A percentile compares a stretch with the other conserved stretches of the same genome.
Conservation (phyloP, 2,888 invertebrate species). For the Rhaphigaster nebulosa region DNA sequence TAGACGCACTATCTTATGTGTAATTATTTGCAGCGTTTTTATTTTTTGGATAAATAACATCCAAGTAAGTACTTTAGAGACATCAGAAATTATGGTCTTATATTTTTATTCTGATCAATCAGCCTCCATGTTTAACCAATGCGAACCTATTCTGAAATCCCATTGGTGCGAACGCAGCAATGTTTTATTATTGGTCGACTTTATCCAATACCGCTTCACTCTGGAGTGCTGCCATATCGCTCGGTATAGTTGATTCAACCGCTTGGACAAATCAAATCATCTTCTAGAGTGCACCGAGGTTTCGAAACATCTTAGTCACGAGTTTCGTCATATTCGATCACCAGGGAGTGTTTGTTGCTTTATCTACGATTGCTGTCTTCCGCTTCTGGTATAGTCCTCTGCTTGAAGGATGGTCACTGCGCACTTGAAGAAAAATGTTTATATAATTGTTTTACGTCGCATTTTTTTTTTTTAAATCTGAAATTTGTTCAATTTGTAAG, state of each 20-base stretch:
- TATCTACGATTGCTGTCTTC: not conserved
- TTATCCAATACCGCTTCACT: not conserved
- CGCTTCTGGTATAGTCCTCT: not conserved
- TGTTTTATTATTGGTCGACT: not conserved
- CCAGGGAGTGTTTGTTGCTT: not conserved
- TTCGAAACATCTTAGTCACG: not conserved
- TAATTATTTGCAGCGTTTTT: no score
- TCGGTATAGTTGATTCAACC: not conserved
- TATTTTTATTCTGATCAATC: no score
- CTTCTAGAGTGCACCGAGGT: not conserved
- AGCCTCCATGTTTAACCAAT: no score
- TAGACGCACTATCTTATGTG: no score
- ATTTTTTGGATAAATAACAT: no score
- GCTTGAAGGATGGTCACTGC: not conserved
- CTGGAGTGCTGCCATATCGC: not conserved
- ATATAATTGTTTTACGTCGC: no score
- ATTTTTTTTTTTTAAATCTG: no score
- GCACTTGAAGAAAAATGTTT: not conserved
- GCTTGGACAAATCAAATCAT: not conserved
- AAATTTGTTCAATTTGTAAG: no score
- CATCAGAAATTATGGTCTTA: no score
- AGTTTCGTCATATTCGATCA: not conserved
- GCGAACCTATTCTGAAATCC: no score
- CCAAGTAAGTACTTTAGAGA: no score
- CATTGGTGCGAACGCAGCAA: no score